Conservation (phyloP, 2,888 invertebrate species). For the Apocheima hispidaria region DNA sequence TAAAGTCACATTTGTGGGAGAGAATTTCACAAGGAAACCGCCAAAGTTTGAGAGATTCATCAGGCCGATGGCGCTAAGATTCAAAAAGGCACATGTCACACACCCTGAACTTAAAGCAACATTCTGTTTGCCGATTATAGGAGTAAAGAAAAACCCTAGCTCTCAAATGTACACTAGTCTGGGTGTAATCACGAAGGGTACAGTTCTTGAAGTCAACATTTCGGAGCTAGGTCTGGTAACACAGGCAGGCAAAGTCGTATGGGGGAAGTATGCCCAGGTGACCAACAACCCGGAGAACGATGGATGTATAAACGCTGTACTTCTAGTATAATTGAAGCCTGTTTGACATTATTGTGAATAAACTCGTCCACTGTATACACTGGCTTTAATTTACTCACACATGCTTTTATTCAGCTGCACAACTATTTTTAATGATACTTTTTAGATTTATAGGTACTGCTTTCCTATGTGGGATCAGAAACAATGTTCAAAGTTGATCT, state of each 20-base stretch:
- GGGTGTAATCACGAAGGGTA: conserved; percentile 99
- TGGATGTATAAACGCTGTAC: conserved; percentile 99
- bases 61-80: conserved; percentile 97
- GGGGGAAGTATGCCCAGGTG: conserved; percentile 99
- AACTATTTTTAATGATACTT: neutral
- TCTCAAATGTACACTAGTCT: conserved; percentile 98
- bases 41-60: conserved; percentile 99
- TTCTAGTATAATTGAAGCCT: conserved; percentile 91
- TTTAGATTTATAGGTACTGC: neutral
- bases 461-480: neutral
- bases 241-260: conserved; percentile 99
- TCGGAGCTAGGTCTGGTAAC: conserved; percentile 99
- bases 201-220: conserved; percentile 98
- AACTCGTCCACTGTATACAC: conserved; percentile 11
- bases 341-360: conserved; percentile 12
- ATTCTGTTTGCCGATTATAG: conserved; percentile 98
- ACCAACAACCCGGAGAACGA: conserved; percentile 99
- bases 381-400: conserved; percentile 33
- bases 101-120: conserved; percentile 99
- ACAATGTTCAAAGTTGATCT: neutral
- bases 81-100: conserved; percentile 99
- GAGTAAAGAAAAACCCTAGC: conserved; percentile 99
- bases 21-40: conserved; percentile 99
- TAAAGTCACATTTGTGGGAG: conserved; percentile 98
- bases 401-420: conserved; percentile 6